Conservation (phyloP, 1,140 invertebrate genomes). For the Bacillus rossius region DNA sequence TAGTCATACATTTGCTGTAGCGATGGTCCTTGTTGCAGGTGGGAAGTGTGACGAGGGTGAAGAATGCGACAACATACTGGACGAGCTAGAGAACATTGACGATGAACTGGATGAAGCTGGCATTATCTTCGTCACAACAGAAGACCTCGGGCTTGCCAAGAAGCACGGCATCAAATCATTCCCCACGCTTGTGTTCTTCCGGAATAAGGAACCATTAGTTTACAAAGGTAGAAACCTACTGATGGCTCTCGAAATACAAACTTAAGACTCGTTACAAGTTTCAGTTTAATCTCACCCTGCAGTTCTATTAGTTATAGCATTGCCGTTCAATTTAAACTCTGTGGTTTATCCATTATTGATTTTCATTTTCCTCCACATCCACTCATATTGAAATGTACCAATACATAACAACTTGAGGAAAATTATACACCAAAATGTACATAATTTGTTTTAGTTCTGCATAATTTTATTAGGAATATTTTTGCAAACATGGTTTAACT, state of each 20-base stretch:
- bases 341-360: too few relatives aligned
- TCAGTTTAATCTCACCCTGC: too few relatives aligned
- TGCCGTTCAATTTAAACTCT: too few relatives aligned
- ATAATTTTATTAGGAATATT: neutral
- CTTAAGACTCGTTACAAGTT: too few relatives aligned
- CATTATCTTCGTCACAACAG: conserved; percentile 90
- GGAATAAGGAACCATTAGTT: conserved; percentile 80
- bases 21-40: too few relatives aligned
- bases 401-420: neutral
- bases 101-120: conserved; percentile 90
- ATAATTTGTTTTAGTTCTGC: neutral
- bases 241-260: neutral
- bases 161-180: conserved; percentile 80
- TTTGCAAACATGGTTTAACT: neutral
- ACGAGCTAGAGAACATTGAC: conserved; percentile 88
- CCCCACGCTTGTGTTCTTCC: conserved; percentile 83
- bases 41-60: conserved; percentile 83
- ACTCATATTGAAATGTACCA: neutral
- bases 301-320: too few relatives aligned
- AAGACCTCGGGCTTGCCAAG: conserved; percentile 74
- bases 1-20: too few relatives aligned
- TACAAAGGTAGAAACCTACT: conserved; percentile 50
- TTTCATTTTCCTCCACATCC: too few relatives aligned
- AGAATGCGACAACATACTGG: conserved; percentile 75
- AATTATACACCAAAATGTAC: neutral